phyloP scores from a whole-genome alignment of 2,888 invertebrate genomes.

The Drosophila atroscutellata region DNA sequence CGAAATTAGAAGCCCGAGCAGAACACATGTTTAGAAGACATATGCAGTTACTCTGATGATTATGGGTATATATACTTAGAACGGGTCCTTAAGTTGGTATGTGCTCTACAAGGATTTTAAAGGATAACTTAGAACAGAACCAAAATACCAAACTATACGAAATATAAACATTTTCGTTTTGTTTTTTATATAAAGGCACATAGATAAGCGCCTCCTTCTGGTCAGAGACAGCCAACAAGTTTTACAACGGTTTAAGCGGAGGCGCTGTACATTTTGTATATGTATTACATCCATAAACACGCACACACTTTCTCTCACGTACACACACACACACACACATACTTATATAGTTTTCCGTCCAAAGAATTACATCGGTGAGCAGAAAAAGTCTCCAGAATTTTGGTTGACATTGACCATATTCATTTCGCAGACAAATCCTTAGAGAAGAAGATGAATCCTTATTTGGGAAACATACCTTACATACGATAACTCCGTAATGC shows the following conservation, averaged over 20 bases:
- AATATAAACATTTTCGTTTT: constrained; percentile 35
- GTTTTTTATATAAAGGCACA: constrained; percentile 26
- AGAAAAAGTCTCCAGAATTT: constrained; percentile 50
- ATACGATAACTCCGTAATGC: constrained; percentile 16
- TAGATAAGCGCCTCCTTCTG: constrained; percentile 17
- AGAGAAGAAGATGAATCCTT: constrained; percentile 24
- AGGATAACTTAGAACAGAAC: constrained; percentile 39
- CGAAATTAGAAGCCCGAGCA: constrained; percentile 42
- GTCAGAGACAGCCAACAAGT: constrained; percentile 23
- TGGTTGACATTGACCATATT: constrained; percentile 53
- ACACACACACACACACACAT: constrained; percentile 24
- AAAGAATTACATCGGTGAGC: constrained; percentile 66
- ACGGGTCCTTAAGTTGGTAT: constrained; percentile 12
- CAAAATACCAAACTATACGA: constrained; percentile 44
- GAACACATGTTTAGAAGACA: constrained; percentile 18
- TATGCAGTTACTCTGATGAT: constrained; percentile 1
- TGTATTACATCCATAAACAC: constrained; percentile 33
- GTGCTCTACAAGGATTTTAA: constrained; percentile 35
- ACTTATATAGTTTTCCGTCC: constrained; percentile 78
- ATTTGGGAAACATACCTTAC: constrained; percentile 25
- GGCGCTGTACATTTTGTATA: constrained; percentile 50
- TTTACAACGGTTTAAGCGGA: constrained; percentile 34
- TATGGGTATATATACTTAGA: constrained; percentile 10
- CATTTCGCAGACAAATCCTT: constrained; percentile 42
- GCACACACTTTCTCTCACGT: constrained; percentile 24